phyloP scores from a whole-genome alignment of 2,888 invertebrate species.

The Fragum sueziense region DNA sequence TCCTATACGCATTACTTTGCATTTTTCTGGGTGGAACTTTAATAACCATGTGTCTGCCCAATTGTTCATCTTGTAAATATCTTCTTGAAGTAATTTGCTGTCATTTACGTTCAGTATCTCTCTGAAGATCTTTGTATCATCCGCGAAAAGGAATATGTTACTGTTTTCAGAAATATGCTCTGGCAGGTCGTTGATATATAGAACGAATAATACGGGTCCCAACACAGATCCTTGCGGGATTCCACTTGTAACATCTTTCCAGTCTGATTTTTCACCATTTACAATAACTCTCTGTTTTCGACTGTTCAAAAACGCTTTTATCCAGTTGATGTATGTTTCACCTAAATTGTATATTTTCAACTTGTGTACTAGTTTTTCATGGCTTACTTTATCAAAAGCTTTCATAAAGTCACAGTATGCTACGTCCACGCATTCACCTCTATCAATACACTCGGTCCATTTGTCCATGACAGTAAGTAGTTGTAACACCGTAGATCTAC shows the following conservation, averaged over 20 bases:
- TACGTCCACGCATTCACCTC: neutral
- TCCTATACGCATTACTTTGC: no score
- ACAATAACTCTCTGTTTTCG: neutral
- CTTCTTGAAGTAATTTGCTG: neutral
- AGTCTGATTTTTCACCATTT: neutral
- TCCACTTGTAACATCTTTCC: neutral
- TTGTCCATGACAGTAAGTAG: slow-evolving; percentile 21
- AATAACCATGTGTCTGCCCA: neutral
- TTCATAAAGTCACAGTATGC: slow-evolving; percentile 4
- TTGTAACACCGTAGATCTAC: slow-evolving; percentile 25
- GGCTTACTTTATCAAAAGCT: neutral
- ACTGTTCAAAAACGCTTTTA: no score
- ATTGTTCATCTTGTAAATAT: neutral
- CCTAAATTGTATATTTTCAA: neutral
- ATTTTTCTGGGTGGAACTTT: neutral
- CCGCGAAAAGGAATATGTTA: neutral
- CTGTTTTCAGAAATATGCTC: neutral
- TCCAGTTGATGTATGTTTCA: neutral
- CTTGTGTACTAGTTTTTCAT: neutral
- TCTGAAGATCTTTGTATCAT: neutral
- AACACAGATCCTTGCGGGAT: slow-evolving; percentile 6
- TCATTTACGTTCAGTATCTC: neutral
- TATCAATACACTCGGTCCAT: neutral
- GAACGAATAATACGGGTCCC: neutral
- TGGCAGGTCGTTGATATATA: neutral